Evolutionary conservation across 2,113 vertebrate species (phyloP).

Genomic region (Opisthocomus hoazin): DNA sequence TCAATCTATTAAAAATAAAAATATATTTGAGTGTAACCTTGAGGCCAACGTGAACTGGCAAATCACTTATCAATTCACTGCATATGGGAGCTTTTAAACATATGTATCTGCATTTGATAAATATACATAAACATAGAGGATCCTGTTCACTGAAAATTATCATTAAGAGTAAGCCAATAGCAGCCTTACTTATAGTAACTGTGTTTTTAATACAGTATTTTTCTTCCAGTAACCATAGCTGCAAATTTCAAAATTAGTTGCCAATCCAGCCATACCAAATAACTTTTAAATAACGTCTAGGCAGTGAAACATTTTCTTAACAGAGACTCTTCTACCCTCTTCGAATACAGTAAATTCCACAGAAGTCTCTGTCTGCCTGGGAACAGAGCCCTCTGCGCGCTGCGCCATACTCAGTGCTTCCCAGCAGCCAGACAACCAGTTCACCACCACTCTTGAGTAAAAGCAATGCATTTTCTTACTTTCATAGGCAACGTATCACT

Average conservation of each 20-base stretch:
- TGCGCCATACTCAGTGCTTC: not conserved
- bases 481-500: accelerated
- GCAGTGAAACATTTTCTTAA: not conserved
- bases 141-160: not conserved
- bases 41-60: not conserved
- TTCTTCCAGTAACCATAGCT: not conserved
- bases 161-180: not conserved
- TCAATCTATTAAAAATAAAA: not conserved
- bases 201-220: not conserved
- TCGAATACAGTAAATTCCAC: not conserved
- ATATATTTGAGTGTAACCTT: not conserved
- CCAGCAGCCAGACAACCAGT: not conserved
- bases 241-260: not conserved
- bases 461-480: not conserved
- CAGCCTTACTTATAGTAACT: not conserved
- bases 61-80: not conserved
- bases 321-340: not conserved
- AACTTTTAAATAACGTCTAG: not conserved
- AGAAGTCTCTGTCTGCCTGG: not conserved
- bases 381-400: not conserved
- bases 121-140: not conserved
- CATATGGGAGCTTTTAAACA: not conserved
- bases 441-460: not conserved
- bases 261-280: not conserved
- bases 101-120: not conserved